Conservation (phyloP, 1,140 invertebrate genomes). For the Colletes gigas region DNA sequence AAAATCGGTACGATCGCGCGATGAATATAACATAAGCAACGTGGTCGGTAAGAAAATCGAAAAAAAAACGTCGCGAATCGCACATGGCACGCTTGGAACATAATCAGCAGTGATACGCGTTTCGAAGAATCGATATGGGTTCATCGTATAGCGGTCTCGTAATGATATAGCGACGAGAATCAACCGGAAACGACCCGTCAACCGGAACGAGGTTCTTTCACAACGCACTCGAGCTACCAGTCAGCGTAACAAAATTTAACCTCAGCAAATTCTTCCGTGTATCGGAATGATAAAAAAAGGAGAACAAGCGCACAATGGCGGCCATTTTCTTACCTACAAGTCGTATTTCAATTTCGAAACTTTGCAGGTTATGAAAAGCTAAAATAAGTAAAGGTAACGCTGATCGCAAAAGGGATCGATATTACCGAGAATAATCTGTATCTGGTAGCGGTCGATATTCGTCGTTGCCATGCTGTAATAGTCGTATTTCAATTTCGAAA, state of each 20-base stretch:
- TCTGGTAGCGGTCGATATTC: too few relatives aligned
- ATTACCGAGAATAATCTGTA: too few relatives aligned
- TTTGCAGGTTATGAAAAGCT: too few relatives aligned
- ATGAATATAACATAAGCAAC: too few relatives aligned
- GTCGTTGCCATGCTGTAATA: too few relatives aligned
- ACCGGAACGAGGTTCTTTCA: conserved; percentile 68
- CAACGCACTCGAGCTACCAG: conserved; percentile 43
- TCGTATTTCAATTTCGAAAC: too few relatives aligned
- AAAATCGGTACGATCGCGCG: background rate
- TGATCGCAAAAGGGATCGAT: too few relatives aligned
- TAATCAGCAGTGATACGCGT: conserved; percentile 3
- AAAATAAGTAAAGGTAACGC: too few relatives aligned
- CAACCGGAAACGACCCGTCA: conserved; percentile 57
- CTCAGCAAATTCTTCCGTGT: background rate
- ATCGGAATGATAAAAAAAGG: background rate
- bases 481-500: too few relatives aligned
- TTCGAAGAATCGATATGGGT: conserved; percentile 49
- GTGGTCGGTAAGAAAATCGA: background rate
- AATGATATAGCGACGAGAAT: conserved; percentile 33
- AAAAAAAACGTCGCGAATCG: background rate
- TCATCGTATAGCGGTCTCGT: conserved; percentile 48
- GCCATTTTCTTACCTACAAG: too few relatives aligned
- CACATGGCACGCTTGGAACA: background rate
- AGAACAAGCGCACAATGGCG: too few relatives aligned
- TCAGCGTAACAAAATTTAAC: conserved; percentile 16